A percentile compares a stretch with the other conserved stretches of the same genome.
Conservation (phyloP, 2,797 vertebrate genomes). For the Phoxinus dragarum region DNA sequence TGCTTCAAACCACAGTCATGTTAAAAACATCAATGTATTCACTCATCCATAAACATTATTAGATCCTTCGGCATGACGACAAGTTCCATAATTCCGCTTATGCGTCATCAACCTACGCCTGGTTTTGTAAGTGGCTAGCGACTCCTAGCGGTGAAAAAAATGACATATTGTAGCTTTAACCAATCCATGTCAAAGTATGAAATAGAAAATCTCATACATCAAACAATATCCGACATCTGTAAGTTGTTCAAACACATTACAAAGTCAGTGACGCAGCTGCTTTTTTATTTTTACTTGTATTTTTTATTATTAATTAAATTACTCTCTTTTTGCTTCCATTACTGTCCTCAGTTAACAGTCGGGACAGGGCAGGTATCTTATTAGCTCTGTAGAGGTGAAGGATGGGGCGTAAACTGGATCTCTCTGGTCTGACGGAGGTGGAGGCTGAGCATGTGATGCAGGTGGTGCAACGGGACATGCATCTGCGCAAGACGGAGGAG, state of each 20-base stretch:
- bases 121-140: too few relatives aligned
- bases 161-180: too few relatives aligned
- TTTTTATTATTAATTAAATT: not conserved
- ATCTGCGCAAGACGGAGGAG: constrained; percentile 89
- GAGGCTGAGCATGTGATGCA: constrained; percentile 91
- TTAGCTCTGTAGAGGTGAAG: constrained; percentile 30
- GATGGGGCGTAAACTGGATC: constrained; percentile 92
- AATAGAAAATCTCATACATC: not conserved
- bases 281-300: not conserved
- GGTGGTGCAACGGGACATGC: constrained; percentile 93
- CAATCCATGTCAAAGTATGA: not conserved
- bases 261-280: not conserved
- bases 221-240: not conserved
- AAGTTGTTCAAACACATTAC: not conserved
- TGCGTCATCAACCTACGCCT: too few relatives aligned
- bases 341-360: not conserved
- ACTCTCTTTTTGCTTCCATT: constrained; percentile 1
- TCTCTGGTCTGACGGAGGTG: constrained; percentile 87
- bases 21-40: too few relatives aligned
- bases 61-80: too few relatives aligned
- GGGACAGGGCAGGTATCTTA: constrained; percentile 45
- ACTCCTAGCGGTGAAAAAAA: too few relatives aligned
- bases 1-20: too few relatives aligned
- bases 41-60: too few relatives aligned
- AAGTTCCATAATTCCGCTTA: too few relatives aligned